These are phyloP conservation scores for Heliconius charithonia DNA, from an alignment of 2,888 invertebrate species.

Conservation along the genomic window DNA sequence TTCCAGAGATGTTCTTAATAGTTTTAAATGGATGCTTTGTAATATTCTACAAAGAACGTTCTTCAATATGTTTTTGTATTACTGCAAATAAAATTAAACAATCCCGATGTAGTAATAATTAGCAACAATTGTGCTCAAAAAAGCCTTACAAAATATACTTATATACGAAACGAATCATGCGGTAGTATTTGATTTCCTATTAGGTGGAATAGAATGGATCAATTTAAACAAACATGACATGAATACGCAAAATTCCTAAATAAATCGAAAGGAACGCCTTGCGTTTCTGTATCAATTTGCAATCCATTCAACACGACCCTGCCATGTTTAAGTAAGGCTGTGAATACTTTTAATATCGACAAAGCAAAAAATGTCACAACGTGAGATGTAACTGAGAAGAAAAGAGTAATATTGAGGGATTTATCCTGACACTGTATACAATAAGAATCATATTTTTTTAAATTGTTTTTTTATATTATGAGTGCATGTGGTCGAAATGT, in stretches of 20 bases:
- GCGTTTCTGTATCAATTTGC: conserved; percentile 74
- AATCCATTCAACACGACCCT: conserved; percentile 69
- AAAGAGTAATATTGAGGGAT: not conserved
- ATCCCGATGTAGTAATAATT: not conserved
- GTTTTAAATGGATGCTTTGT: not conserved
- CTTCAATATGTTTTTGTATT: not conserved
- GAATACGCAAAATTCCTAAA: conserved; percentile 76
- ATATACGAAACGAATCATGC: conserved; percentile 38
- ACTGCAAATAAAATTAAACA: not conserved
- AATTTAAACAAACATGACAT: conserved; percentile 60
- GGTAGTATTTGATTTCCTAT: conserved; percentile 53
- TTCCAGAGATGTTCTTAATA: not conserved
- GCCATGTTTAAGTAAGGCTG: conserved; percentile 52
- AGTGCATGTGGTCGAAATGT: conserved; percentile 31
- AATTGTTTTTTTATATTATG: not conserved
- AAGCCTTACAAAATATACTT: conserved; percentile 21
- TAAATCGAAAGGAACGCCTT: conserved; percentile 70
- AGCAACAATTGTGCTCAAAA: conserved; percentile 27
- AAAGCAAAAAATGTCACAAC: not conserved
- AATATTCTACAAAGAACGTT: not conserved
- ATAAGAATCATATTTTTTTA: not conserved
- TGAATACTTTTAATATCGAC: conserved; percentile 35
- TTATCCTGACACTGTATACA: not conserved
- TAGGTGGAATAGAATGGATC: conserved; percentile 53
- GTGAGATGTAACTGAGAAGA: not conserved